phyloP scores from a whole-genome alignment of 2,113 vertebrate species.

The Todiramphus chloris region DNA sequence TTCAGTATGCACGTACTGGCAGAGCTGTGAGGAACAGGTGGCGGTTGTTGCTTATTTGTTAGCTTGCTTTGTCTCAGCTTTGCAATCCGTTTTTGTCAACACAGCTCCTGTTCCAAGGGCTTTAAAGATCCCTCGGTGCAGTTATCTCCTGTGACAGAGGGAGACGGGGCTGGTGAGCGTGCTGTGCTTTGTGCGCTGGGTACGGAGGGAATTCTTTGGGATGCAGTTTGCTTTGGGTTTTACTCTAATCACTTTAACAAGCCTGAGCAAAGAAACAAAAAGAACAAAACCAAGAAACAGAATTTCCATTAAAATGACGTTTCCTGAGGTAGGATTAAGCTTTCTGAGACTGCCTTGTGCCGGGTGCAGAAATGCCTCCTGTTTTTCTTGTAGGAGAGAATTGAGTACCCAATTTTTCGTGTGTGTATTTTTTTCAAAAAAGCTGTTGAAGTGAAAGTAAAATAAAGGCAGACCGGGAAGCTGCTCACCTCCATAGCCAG shows the following conservation, averaged over 20 bases:
- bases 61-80: conserved; percentile 29
- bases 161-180: neutral
- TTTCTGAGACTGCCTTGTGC: neutral
- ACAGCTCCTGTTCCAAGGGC: neutral
- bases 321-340: conserved; percentile 49
- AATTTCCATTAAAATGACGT: conserved; percentile 50
- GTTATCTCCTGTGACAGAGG: conserved; percentile 29
- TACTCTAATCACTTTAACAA: conserved; percentile 57
- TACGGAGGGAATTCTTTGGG: conserved; percentile 24
- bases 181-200: neutral
- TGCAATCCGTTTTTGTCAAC: conserved; percentile 11
- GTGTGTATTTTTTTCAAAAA: neutral
- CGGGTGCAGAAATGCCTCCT: neutral
- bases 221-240: conserved; percentile 33
- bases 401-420: neutral
- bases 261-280: conserved; percentile 52
- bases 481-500: neutral
- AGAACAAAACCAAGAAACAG: conserved; percentile 33
- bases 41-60: conserved; percentile 22
- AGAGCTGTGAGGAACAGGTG: conserved; percentile 30
- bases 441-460: neutral
- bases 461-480: neutral
- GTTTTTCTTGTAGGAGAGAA: neutral
- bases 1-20: neutral
- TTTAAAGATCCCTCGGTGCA: conserved; percentile 1